Percentiles rank a stretch among this genome's conserved stretches.
Conservation (phyloP, 2,797 vertebrate genomes). For the Okamejei kenojei region DNA sequence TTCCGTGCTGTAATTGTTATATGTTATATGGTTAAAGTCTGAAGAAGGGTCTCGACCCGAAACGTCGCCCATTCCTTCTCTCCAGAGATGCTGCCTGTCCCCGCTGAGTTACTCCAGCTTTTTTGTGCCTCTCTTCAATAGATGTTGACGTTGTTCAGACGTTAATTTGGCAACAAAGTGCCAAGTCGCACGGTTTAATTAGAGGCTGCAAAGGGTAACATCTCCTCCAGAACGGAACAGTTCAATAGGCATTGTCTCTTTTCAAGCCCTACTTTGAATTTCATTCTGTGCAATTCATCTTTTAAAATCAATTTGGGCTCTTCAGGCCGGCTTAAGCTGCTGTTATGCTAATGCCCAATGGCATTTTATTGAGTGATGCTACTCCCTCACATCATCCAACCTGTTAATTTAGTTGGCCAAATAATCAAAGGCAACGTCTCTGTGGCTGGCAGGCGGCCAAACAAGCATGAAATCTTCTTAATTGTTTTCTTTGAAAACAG, state of each 20-base stretch:
- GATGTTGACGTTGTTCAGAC: neutral
- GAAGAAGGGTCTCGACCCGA: too few species aligned
- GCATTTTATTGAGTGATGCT: slow-evolving; percentile 5
- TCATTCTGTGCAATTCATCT: neutral
- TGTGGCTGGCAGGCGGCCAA: neutral
- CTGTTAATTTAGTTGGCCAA: slow-evolving; percentile 26
- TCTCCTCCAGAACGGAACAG: neutral
- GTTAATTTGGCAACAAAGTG: neutral
- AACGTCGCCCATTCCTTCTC: too few species aligned
- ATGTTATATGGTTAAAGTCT: too few species aligned
- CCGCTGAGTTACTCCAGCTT: too few species aligned
- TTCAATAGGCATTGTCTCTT: neutral
- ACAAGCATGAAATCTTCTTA: neutral
- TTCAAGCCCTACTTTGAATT: neutral
- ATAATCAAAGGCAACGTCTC: neutral
- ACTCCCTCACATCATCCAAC: neutral
- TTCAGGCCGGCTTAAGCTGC: neutral
- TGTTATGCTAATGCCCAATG: slow-evolving; percentile 3
- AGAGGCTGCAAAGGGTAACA: too few species aligned
- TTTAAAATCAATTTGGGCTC: slow-evolving; percentile 24
- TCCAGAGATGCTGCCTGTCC: too few species aligned
- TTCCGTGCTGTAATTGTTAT: too few species aligned
- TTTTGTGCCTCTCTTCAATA: neutral
- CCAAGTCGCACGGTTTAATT: neutral
- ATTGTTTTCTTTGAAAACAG: neutral